Conservation (phyloP, 2,797 vertebrate species). For the Muscicapa comitata region DNA sequence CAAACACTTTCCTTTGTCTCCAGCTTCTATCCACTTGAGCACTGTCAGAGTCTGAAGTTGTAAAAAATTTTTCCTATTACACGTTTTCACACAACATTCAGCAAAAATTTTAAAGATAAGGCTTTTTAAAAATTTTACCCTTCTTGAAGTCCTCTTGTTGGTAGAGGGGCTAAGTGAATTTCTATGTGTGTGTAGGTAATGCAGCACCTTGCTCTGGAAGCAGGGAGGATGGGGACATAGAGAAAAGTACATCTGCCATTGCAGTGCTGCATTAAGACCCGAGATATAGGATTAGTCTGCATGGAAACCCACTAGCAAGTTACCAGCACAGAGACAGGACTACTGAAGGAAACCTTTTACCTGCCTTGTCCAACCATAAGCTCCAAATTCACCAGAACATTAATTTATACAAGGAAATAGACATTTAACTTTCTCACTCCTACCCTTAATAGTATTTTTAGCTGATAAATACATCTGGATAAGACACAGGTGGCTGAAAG, state of each 20-base stretch:
- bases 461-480: not conserved
- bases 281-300: not conserved
- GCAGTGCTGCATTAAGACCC: not conserved
- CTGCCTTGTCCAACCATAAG: not conserved
- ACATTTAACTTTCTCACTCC: not conserved
- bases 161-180: not conserved
- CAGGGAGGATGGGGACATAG: not conserved
- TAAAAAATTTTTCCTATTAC: not conserved
- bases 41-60: not conserved
- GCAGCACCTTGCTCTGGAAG: not conserved
- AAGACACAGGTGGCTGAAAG: not conserved
- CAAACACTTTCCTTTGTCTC: not conserved
- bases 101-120: not conserved
- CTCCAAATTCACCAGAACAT: not conserved
- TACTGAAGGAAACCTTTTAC: not conserved
- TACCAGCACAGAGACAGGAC: accelerated
- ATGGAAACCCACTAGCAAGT: not conserved
- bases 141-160: not conserved
- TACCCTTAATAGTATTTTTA: not conserved
- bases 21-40: not conserved
- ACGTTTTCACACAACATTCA: not conserved
- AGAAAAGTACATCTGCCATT: not conserved
- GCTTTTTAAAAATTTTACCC: not conserved
- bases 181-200: not conserved
- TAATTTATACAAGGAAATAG: not conserved